Base-by-base conservation (phyloP, 2,797 vertebrate species). In the Calcarius lapponicus region DNA sequence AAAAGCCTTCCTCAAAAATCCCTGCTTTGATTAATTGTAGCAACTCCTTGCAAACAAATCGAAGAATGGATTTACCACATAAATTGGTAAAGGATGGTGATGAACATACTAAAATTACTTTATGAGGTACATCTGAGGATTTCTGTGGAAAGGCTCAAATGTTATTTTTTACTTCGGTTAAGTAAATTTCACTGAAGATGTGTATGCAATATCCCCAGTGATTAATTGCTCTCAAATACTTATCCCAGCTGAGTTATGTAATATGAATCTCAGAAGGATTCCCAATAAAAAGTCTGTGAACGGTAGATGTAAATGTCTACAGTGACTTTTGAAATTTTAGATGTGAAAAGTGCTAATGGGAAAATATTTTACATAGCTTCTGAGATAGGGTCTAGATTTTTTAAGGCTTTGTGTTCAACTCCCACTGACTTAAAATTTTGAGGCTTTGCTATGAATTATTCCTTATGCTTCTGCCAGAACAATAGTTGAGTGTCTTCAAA, bases 191-290 rank as follows among this genome's bases (percentile, higher is more conserved):
- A 43, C 28, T 45, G 25, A 62, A 80, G 78, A 92, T n/a, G 34
- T 75, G 43, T 75, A 32, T 82, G 42, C 5, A 19, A 80, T 73
- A 70, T 76, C 53, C 57, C 31, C 13, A 32, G 47, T 93, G 85
- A 92, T 91, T 90, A 91, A 95, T 73, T 81, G 60, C 62, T 95
- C 60, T 93, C 82, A 90, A 84, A 88, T 84, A 79, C 51, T 88
- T 88, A 47, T 26, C 56, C 58, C 76, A 73, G 79, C 62, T 90
- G 87, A 93, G 42, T 90, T 96, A 72, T 48, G 31, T 93, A 93
- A 86, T 25, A 69, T 3, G 85, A 86, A 72, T 90, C 79, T 80
- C 51, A 26, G 51, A 90, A 76, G 85, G 61, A 81, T 81, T 92
- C 91, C 32, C 38, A 70, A 5, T 85, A 89, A 89, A 91, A 81